Evolutionary conservation across 2,888 invertebrate species (phyloP), one percentile per base, ranked within the genome.

Genomic region (Apamea crenata): DNA sequence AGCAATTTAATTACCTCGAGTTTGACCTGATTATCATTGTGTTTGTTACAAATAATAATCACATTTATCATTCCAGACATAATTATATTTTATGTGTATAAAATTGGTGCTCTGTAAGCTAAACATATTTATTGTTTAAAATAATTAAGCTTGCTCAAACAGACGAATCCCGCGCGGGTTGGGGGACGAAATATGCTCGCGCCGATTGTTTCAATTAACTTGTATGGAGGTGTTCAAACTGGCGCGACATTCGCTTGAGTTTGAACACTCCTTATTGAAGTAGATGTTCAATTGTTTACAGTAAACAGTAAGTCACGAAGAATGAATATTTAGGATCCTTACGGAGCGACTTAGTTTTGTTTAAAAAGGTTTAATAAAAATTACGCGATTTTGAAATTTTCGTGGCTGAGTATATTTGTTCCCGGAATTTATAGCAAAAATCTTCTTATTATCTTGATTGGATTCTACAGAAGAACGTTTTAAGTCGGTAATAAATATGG

Each of bases 21-120:
- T 63, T 36, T 65, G 65, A 65, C 65, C 65, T 36, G 10, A 36
- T 65, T 65, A 36, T 65, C 65, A 67, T 29, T 29, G 21, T 70
- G 61, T 74, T 74, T 69, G 12, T 44, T 47, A 63, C 14, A 56
- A 63, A 69, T 74, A 56, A 40, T 63, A 63, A 47, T 29, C 25
- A 63, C 74, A 25, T 40, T 69, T 74, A 69, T 82, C 59, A 81
- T n/a, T 61, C 1, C 25, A 72, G 59, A 59, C 66, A 59, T 44
- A 44, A 53, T 53, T 53, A 25, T 56, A 56, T 29, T 61, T 44
- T 63, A 47, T 69, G 36, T 36, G 16, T 68, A 25, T n/a, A 53
- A 32, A 47, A 72, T 40, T 47, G 25, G 25, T 69, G 61, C 32
- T 32, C 4, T 79, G 14, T 67, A 40, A 40, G 47, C 21, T 76